phyloP scores from a whole-genome alignment of 2,888 invertebrate species.

The Autographa gamma region DNA sequence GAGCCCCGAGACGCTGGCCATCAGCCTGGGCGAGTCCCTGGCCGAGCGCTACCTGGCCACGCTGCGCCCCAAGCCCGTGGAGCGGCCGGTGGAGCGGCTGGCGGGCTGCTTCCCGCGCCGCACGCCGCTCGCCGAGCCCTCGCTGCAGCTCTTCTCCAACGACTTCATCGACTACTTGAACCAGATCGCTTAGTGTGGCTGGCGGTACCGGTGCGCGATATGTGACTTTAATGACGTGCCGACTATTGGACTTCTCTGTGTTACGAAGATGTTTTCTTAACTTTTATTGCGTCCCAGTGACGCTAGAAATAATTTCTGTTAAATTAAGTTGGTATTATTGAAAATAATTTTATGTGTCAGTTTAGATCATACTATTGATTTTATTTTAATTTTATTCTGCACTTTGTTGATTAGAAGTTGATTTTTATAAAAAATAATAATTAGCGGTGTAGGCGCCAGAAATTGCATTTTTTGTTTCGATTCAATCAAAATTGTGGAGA shows the following conservation, averaged over 20 bases:
- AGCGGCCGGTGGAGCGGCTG: conserved; percentile 65
- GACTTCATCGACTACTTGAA: conserved; percentile 90
- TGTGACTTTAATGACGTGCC: conserved; percentile 64
- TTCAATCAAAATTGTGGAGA: conserved; percentile 72
- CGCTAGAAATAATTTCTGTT: conserved; percentile 85
- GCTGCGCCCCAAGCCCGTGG: conserved; percentile 80
- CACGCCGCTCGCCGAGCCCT: conserved; percentile 71
- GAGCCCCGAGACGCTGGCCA: conserved; percentile 82
- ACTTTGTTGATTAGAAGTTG: conserved; percentile 87
- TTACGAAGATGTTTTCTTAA: conserved; percentile 61
- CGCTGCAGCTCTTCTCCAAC: conserved; percentile 90
- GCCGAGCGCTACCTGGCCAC: conserved; percentile 82
- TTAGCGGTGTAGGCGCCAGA: conserved; percentile 83
- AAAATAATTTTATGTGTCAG: conserved; percentile 87
- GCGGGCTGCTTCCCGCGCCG: conserved; percentile 70
- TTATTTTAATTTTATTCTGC: conserved; percentile 88
- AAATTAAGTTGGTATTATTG: conserved; percentile 88
- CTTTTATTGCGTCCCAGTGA: conserved; percentile 66
- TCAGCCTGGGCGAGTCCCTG: conserved; percentile 84
- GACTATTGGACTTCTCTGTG: conserved; percentile 70
- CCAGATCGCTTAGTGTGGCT: conserved; percentile 85
- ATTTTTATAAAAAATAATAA: conserved; percentile 82
- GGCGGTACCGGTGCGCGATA: conserved; percentile 54
- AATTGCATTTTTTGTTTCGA: conserved; percentile 86
- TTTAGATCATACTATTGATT: conserved; percentile 87